Evolutionary conservation across 2,797 vertebrate species (phyloP).

Genomic region (Megalops cyprinoides): DNA sequence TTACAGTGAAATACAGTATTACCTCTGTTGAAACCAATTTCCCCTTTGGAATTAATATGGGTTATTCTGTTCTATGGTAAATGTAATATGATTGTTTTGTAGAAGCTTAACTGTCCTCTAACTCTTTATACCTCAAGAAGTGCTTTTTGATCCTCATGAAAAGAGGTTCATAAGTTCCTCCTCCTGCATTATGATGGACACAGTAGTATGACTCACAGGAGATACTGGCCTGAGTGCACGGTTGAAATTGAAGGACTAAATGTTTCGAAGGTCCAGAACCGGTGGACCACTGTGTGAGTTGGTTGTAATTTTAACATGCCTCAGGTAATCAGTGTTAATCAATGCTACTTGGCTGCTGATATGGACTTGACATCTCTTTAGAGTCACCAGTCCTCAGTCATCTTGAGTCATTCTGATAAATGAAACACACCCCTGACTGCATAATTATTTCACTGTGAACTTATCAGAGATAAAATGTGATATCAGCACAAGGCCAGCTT

Average conservation of each 20-base stretch:
- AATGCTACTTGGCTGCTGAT: background rate
- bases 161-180: background rate
- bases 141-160: background rate
- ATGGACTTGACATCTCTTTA: background rate
- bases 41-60: background rate
- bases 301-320: background rate
- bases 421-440: background rate
- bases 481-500: background rate
- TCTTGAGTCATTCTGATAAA: background rate
- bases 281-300: background rate
- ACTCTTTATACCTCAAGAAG: background rate
- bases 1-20: background rate
- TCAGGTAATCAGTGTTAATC: slow-evolving; percentile 1
- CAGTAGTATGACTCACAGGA: background rate
- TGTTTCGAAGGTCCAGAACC: background rate
- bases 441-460: background rate
- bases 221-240: background rate
- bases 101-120: background rate
- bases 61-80: background rate
- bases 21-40: background rate
- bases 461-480: background rate
- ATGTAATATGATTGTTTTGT: background rate
- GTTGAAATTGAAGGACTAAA: background rate
- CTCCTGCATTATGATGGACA: background rate
- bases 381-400: background rate